Conservation (phyloP, 2,888 invertebrate species). For the Auanema freiburgensis region DNA sequence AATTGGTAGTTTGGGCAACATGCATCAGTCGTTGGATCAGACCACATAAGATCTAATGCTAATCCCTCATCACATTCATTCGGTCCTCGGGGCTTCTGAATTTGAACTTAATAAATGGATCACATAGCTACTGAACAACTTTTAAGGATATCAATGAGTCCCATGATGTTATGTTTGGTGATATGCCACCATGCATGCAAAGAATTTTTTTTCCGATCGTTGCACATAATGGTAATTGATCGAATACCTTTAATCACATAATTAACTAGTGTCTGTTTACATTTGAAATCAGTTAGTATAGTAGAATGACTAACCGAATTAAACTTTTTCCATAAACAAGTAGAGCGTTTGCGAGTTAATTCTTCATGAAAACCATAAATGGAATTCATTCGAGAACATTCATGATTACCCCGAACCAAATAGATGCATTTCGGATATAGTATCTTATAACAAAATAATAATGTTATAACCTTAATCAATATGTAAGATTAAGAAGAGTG, state of each 20-base stretch:
- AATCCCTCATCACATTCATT: slow-evolving; percentile 45
- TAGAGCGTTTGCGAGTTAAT: slow-evolving; percentile 32
- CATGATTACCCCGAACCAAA: slow-evolving; percentile 56
- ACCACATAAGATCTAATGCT: slow-evolving; percentile 51
- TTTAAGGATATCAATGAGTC: slow-evolving; percentile 24
- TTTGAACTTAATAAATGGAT: too few species aligned
- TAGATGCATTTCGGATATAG: slow-evolving; percentile 38
- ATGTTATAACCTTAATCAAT: slow-evolving; percentile 33
- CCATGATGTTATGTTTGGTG: slow-evolving; percentile 46
- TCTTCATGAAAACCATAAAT: slow-evolving; percentile 48
- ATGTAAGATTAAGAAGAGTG: neutral
- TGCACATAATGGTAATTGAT: slow-evolving; percentile 51
- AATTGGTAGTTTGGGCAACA: slow-evolving; percentile 8
- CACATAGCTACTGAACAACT: too few species aligned
- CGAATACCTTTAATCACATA: slow-evolving; percentile 27
- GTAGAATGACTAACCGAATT: slow-evolving; percentile 21
- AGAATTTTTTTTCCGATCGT: slow-evolving; percentile 41
- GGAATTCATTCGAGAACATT: slow-evolving; percentile 44
- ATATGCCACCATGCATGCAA: slow-evolving; percentile 56
- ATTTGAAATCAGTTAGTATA: too few species aligned
- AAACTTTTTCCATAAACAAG: slow-evolving; percentile 45
- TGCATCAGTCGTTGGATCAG: slow-evolving; percentile 38
- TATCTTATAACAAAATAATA: slow-evolving; percentile 54
- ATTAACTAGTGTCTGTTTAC: neutral
- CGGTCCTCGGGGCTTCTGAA: slow-evolving; percentile 47